These are phyloP conservation scores for Malacoraja senta DNA, from an alignment of 2,797 vertebrate species.

Conservation along the genomic window DNA sequence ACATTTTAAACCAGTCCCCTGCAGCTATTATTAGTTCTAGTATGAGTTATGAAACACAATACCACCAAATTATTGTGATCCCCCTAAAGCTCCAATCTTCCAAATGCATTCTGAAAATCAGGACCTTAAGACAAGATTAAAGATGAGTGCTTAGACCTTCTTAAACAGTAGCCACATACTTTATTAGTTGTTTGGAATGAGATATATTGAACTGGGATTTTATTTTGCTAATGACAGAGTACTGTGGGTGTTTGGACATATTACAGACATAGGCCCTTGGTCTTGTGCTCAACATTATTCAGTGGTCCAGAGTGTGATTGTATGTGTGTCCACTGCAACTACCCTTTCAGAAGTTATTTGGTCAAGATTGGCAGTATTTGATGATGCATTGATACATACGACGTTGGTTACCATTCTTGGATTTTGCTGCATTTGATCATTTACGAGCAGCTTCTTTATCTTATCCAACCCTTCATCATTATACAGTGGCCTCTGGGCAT, in stretches of 20 bases:
- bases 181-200: not conserved
- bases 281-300: not conserved
- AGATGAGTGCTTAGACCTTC: not conserved
- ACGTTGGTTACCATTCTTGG: not conserved
- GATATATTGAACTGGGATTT: not conserved
- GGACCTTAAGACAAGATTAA: not conserved
- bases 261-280: not conserved
- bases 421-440: slow-evolving; percentile 18
- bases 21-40: not conserved
- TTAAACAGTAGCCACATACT: too few relatives aligned
- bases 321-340: not conserved
- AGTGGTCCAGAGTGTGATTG: too few relatives aligned
- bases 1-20: not conserved
- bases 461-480: not conserved
- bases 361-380: not conserved
- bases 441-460: not conserved
- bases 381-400: not conserved
- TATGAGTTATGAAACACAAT: not conserved
- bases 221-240: not conserved
- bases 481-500: not conserved
- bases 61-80: not conserved
- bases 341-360: not conserved
- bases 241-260: not conserved
- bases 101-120: not conserved
- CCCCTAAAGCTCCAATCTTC: not conserved